Evolutionary conservation across 2,113 vertebrate genomes (phyloP).

Genomic region (Ailuropoda melanoleuca): DNA sequence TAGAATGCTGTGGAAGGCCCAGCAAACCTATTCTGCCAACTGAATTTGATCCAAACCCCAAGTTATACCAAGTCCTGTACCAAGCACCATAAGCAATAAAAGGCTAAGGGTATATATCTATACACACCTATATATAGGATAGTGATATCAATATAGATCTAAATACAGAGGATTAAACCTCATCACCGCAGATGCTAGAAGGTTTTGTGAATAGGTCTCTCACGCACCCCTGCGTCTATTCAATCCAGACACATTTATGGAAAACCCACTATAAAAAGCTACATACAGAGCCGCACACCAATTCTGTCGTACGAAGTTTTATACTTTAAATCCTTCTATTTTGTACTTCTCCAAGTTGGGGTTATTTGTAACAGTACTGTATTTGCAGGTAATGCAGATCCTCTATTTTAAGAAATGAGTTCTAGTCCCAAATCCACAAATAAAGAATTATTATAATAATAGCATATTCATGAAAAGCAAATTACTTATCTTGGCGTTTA

Average conservation of each 20-base stretch:
- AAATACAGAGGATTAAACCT: neutral
- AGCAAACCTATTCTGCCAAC: neutral
- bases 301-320: neutral
- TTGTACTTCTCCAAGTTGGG: conserved; percentile 47
- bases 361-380: conserved; percentile 57
- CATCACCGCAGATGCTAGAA: neutral
- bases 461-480: conserved; percentile 85
- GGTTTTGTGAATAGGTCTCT: neutral
- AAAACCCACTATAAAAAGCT: neutral
- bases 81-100: neutral
- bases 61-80: neutral
- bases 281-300: neutral
- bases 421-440: conserved; percentile 76
- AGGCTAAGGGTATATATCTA: neutral
- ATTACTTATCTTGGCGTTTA: conserved; percentile 82
- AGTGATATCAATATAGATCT: neutral
- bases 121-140: neutral
- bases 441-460: conserved; percentile 86
- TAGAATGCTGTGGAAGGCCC: neutral
- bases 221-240: neutral
- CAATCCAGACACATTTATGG: neutral
- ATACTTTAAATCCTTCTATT: conserved; percentile 35
- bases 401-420: conserved; percentile 80
- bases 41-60: conserved; percentile 14
- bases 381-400: conserved; percentile 69